These are phyloP conservation scores for Eupithecia vulgata DNA, from an alignment of 2,888 invertebrate species.

Conservation along the genomic window DNA sequence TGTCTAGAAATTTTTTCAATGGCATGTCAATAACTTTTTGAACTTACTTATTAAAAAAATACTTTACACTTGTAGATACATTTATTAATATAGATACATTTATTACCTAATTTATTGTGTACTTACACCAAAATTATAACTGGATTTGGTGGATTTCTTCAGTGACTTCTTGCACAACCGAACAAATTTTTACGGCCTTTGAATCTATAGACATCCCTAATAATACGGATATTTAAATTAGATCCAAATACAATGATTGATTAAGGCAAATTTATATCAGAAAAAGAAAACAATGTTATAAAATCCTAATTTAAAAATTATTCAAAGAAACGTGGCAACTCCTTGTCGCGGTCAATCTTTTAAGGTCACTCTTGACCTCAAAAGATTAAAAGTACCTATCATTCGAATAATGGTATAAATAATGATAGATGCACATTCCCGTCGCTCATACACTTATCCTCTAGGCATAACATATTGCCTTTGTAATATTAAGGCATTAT, in stretches of 20 bases:
- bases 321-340: conserved; percentile 8
- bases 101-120: no score
- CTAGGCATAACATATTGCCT: conserved; percentile 76
- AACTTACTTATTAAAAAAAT: not conserved
- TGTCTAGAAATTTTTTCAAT: not conserved
- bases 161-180: not conserved
- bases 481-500: conserved; percentile 76
- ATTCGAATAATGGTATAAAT: conserved; percentile 67
- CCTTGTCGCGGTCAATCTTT: conserved; percentile 26
- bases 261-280: not conserved
- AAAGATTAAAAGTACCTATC: conserved; percentile 60
- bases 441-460: conserved; percentile 63
- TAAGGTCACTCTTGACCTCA: conserved; percentile 44
- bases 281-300: not conserved
- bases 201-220: no score
- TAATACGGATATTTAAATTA: no score
- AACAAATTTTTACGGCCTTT: not conserved
- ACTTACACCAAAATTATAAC: no score
- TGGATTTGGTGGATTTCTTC: no score
- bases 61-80: not conserved
- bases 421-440: conserved; percentile 56
- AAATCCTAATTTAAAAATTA: not conserved
- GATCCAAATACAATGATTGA: no score
- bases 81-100: not conserved
- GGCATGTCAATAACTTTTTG: not conserved